phyloP scores from a whole-genome alignment of 2,113 vertebrate species.

The Urocolius indicus region DNA sequence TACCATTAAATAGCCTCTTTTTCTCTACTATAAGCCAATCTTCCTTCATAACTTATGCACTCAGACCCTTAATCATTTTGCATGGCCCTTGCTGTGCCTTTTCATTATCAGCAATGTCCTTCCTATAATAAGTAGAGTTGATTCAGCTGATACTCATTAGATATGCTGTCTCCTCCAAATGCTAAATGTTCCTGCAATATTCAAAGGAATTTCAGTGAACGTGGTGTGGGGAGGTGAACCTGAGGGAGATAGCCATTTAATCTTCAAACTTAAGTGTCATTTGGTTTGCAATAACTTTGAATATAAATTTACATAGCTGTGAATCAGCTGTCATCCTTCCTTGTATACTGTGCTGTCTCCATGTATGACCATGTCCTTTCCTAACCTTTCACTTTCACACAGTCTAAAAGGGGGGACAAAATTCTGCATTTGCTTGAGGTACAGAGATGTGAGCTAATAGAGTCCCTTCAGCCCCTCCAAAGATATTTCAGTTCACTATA shows the following conservation, averaged over 20 bases:
- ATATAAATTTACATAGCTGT: not conserved
- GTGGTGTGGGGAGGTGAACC: not conserved
- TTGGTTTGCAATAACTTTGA: slow-evolving; percentile 6
- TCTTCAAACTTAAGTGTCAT: slow-evolving; percentile 10
- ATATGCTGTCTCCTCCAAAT: slow-evolving; percentile 61
- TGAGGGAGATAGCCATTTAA: not conserved
- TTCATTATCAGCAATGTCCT: slow-evolving; percentile 64
- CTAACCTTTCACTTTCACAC: not conserved
- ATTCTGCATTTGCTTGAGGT: not conserved
- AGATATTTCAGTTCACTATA: not conserved
- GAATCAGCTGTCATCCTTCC: not conserved
- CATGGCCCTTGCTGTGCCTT: slow-evolving; percentile 18
- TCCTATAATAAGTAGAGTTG: slow-evolving; percentile 61
- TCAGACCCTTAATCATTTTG: slow-evolving; percentile 57
- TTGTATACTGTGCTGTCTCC: not conserved
- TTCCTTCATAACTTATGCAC: slow-evolving; percentile 54
- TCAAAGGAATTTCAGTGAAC: not conserved
- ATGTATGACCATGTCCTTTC: not conserved
- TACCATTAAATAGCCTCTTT: slow-evolving; percentile 10
- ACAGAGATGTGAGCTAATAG: not conserved
- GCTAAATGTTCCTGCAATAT: slow-evolving; percentile 46
- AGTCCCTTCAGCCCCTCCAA: not conserved
- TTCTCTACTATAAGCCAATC: slow-evolving; percentile 10
- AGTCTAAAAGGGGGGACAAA: not conserved
- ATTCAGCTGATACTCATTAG: slow-evolving; percentile 64